phyloP scores from a whole-genome alignment of 92 coral and sea anemone species.

The Blastomussa wellsi region DNA sequence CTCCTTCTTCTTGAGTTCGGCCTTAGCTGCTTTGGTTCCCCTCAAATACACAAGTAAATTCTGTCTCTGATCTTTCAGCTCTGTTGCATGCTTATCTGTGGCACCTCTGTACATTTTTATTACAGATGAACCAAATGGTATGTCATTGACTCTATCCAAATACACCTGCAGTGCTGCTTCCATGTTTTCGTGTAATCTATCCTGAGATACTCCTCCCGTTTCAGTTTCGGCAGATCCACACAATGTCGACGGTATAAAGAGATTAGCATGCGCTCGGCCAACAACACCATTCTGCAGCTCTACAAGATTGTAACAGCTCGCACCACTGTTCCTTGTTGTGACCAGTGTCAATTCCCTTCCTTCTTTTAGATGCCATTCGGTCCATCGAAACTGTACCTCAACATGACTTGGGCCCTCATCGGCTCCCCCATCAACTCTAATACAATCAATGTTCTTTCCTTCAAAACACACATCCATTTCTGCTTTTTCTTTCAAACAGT shows the following conservation, averaged over 20 bases:
- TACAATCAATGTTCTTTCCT: constrained; percentile 55
- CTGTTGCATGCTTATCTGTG: constrained; percentile 36
- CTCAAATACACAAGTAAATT: constrained; percentile 26
- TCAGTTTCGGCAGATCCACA: constrained; percentile 36
- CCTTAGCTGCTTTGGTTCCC: constrained; percentile 7
- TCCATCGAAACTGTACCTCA: constrained; percentile 66
- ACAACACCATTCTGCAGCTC: constrained; percentile 63
- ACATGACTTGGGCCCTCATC: constrained; percentile 63
- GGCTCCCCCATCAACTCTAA: constrained; percentile 63
- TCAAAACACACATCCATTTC: constrained; percentile 25
- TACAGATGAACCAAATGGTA: constrained; percentile 44
- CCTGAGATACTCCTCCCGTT: constrained; percentile 14
- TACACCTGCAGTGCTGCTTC: constrained; percentile 54
- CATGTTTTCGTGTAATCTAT: constrained; percentile 38
- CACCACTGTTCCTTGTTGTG: constrained; percentile 63
- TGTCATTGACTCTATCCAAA: constrained; percentile 33
- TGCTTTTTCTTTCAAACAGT: constrained; percentile 26
- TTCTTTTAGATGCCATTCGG: constrained; percentile 52
- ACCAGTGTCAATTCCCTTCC: constrained; percentile 35
- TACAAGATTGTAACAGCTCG: constrained; percentile 52
- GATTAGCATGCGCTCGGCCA: constrained; percentile 47
- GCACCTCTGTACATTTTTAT: not conserved
- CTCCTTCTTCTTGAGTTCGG: constrained; percentile 1
- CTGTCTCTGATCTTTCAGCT: constrained; percentile 21
- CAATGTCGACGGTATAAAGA: constrained; percentile 67